Evolutionary conservation across 2,888 invertebrate genomes (phyloP), one percentile per base, ranked within the genome.

Genomic region (Taenaris catops): DNA sequence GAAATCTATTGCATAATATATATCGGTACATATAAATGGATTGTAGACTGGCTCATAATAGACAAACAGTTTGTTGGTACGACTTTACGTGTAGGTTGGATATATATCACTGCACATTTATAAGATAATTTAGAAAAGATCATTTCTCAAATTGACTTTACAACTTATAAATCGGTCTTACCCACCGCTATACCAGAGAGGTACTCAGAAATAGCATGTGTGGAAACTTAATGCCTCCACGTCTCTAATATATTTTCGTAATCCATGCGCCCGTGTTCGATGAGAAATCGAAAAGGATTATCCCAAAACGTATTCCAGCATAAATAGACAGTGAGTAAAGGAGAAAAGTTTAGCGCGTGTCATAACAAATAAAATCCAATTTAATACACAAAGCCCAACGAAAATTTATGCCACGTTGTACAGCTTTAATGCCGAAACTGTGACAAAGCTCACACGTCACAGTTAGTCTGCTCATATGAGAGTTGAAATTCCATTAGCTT

Each of bases 361-460:
- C 73, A 71, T 58, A 70, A 79, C 79, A 80, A 83, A 79, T 76
- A 79, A 76, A 80, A 75, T 59, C 73, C 73, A 72, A 78, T 78
- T 83, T 83, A 81, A 78, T 83, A 79, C 72, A 64, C 65, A 69
- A 74, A 78, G 76, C 71, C 66, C 45, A 63, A 65, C 60, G 65
- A 50, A 79, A 83, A 83, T 83, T 81, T 81, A 81, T 83, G 73
- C 80, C 52, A 68, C 67, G 68, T 71, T 65, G 73, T 74, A 76
- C 76, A 78, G 73, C 71, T 73, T 68, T 81, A 83, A 83, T 83
- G 69, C 80, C 58, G 47, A 48, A 58, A 53, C 66, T 81, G 83
- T 81, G 83, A 73, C 81, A 60, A 50, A 70, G 83, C 81, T 76
- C 81, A 76, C 72, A 61, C 70, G 75, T 71, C 68, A 73, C 71